phyloP scores from a whole-genome alignment of 2,888 invertebrate genomes.

The Stenoptilia bipunctidactyla region DNA sequence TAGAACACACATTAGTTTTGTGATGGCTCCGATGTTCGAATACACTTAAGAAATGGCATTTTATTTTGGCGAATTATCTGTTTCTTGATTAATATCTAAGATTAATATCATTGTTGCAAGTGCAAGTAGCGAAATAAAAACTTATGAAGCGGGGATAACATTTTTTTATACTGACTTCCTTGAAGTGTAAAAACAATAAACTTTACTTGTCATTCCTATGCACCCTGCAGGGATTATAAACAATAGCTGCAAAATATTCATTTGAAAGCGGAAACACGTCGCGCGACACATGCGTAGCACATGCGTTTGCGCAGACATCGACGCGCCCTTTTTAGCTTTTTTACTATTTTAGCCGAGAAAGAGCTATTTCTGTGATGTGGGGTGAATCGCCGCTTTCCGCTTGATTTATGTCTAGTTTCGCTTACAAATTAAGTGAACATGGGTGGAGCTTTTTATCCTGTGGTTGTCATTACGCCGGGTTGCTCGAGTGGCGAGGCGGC shows the following conservation, averaged over 20 bases:
- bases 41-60: too few species aligned
- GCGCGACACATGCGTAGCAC: conserved; percentile 56
- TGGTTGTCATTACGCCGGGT: conserved; percentile 7
- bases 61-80: too few species aligned
- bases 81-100: too few species aligned
- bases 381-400: conserved; percentile 34
- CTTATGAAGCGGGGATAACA: too few species aligned
- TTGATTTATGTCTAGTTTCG: conserved; percentile 41
- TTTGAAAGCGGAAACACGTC: conserved; percentile 56
- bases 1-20: too few species aligned
- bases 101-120: too few species aligned
- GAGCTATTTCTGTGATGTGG: conserved; percentile 43
- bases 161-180: too few species aligned
- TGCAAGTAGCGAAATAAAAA: too few species aligned
- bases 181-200: background rate
- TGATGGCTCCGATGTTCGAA: too few species aligned
- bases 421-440: conserved; percentile 9
- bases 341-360: conserved; percentile 36
- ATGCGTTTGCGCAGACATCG: conserved; percentile 44
- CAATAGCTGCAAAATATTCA: conserved; percentile 46
- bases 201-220: conserved; percentile 23
- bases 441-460: conserved; percentile 5
- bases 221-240: conserved; percentile 19
- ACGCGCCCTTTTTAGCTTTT: conserved; percentile 42
- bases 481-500: conserved; percentile 26